These are phyloP conservation scores for Polypedilum pembai DNA, from an alignment of 1,140 invertebrate species.

Conservation along the genomic window DNA sequence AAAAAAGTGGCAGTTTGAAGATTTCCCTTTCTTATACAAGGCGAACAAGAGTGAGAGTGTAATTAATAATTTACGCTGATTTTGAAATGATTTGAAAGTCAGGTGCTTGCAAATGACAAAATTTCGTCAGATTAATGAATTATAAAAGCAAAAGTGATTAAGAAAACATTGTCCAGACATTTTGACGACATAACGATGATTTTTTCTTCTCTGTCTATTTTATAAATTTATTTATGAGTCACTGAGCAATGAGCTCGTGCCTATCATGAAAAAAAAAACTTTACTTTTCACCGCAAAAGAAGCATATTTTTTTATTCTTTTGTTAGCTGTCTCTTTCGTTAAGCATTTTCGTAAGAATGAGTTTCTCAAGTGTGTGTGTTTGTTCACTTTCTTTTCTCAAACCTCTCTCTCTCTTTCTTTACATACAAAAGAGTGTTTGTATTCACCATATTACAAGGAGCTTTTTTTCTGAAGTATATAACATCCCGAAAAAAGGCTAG, in stretches of 20 bases:
- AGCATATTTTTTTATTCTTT: background rate
- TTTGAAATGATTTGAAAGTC: too few relatives aligned
- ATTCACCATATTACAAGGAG: too few relatives aligned
- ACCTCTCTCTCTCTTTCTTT: background rate
- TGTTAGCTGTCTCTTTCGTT: background rate
- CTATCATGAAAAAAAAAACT: background rate
- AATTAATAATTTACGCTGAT: too few relatives aligned
- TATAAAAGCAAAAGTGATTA: too few relatives aligned
- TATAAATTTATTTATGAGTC: too few relatives aligned
- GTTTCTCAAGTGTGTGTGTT: background rate
- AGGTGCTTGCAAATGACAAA: too few relatives aligned
- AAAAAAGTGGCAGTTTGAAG: too few relatives aligned
- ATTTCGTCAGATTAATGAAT: too few relatives aligned
- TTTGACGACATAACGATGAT: background rate
- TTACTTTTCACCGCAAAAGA: background rate
- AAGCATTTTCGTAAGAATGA: background rate
- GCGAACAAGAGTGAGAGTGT: too few relatives aligned
- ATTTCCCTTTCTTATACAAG: too few relatives aligned
- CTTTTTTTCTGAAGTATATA: background rate
- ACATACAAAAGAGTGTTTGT: background rate
- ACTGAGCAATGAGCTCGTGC: background rate
- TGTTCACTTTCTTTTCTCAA: background rate
- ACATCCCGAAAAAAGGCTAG: constrained; percentile 24
- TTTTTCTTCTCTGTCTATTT: background rate
- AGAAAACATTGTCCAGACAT: background rate